Base-by-base conservation (phyloP, 2,888 invertebrate genomes). In the Gasteruption jaculator region DNA sequence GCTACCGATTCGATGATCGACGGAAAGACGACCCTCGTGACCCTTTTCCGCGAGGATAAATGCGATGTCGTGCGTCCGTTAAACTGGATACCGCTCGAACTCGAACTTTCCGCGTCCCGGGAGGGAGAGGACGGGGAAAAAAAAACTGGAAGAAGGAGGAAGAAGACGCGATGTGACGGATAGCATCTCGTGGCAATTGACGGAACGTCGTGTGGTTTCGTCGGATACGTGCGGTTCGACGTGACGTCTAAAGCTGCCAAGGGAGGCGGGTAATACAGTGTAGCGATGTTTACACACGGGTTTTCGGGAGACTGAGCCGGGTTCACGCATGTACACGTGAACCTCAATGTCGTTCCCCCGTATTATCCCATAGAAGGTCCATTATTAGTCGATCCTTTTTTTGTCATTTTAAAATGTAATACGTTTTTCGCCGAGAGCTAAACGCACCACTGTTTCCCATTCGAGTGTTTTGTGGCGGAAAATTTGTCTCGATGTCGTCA, bases 391-490 rank as follows among this genome's bases (percentile, higher is more conserved):
- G 52, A 7, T 54, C 49, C 52, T 52, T 57, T 59, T 62, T 64
- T 60, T 63, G 63, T 65, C 63, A 61, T 67, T 61, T 64, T 63
- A 63, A 63, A 66, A 64, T 60, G 61, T 64, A 67, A 66, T 64
- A 65, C 63, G 63, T 60, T 63, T 56, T 52, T 58, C 49, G 60
- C 56, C 53, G 39, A 50, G 61, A 56, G 46, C 48, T 45, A 35
- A 36, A 49, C 48, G 48, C 50, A 54, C 54, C 57, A 54, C 52
- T 56, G 53, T 59, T 55, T 56, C 51, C 58, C 51, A 68, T 68
- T 68, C 66, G 63, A 54, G 57, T 46, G 64, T 63, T 61, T 62
- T 64, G 61, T 67, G 61, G 61, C 67, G 69, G 67, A 67, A 69
- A 70, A 69, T 68, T 67, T 64, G 68, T 68, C 63, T 58, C 58